Base-by-base conservation (phyloP, 92 coral and sea anemone genomes). In the Nematostella vectensis region DNA sequence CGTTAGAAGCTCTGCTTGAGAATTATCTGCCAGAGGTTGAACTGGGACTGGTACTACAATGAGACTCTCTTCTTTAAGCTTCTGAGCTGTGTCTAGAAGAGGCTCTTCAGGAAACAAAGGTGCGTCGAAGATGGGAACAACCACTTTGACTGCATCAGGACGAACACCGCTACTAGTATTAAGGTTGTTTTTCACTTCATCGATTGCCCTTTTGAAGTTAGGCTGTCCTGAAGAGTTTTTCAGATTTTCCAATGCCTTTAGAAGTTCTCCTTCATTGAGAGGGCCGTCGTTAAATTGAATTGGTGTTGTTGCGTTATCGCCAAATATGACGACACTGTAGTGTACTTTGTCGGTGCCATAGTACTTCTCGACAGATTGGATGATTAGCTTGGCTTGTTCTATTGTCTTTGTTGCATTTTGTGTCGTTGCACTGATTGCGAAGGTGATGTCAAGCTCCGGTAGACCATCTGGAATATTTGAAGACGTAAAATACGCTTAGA, bases 401-500 rank as follows among this genome's bases (percentile, higher is more conserved):
- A 64, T 39, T 3, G 51, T 19, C 6, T 15, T 16, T 11, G 53
- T 33, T 15, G 43, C 17, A 26, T 63, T 63, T 33, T 3, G 22
- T 25, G 69, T 47, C 0, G 59, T 13, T 12, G 50, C 59, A 18
- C 59, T 63, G 20, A 63, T 23, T 3, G 69, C 24, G 27, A 63
- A 50, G 4, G 50, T 30, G 10, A 63, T 31, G 16, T 63, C 69
- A 21, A 15, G 18, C 11, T 50, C 50, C 2, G 59, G 69, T 28
- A 48, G 33, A 25, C 69, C 69, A 63, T 63, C 69, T 63, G 40
- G 1, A 25, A 59, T n/a, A n/a, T n/a, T n/a, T n/a, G n/a, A n/a
- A n/a, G n/a, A 21, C 42, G 11, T 0, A 23, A 18, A 17, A 59
- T 13, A 29, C 3, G 11, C 3, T 20, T 11, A 6, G 9, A 51